Conservation (phyloP, 2,888 invertebrate species). For the Notodonta ziczac region DNA sequence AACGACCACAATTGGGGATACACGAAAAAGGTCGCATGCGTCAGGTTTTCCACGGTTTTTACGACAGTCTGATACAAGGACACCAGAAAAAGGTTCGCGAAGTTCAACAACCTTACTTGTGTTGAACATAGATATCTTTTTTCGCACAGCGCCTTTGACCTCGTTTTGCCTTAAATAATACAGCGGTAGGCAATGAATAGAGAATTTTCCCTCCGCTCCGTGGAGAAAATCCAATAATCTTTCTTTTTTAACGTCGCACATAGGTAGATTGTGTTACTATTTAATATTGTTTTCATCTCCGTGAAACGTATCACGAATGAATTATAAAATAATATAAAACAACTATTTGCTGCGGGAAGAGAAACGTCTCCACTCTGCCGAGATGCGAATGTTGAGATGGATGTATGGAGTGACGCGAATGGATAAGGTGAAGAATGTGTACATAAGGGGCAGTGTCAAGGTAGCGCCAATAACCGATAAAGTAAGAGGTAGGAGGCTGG, state of each 20-base stretch:
- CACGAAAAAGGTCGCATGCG: background rate
- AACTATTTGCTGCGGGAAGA: too few relatives aligned
- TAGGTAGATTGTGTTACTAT: slow-evolving; percentile 28
- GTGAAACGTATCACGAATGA: slow-evolving; percentile 8
- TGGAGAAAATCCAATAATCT: slow-evolving; percentile 51
- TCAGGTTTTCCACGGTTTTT: background rate
- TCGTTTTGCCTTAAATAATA: slow-evolving; percentile 60
- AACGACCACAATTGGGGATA: background rate
- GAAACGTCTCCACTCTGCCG: too few relatives aligned
- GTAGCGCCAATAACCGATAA: too few relatives aligned
- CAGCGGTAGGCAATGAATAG: slow-evolving; percentile 52
- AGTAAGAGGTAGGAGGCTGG: too few relatives aligned
- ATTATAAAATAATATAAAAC: background rate
- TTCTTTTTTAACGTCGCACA: slow-evolving; percentile 35
- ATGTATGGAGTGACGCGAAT: too few relatives aligned
- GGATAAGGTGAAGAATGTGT: too few relatives aligned
- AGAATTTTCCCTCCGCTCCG: slow-evolving; percentile 41
- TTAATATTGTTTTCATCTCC: slow-evolving; percentile 22
- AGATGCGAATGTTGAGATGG: too few relatives aligned
- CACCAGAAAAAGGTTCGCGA: slow-evolving; percentile 39
- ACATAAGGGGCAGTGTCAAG: too few relatives aligned
- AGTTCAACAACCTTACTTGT: slow-evolving; percentile 58
- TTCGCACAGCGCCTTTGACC: slow-evolving; percentile 57
- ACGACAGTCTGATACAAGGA: slow-evolving; percentile 4
- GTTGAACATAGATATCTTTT: slow-evolving; percentile 48